Conservation (phyloP, 2,888 invertebrate genomes). For the Ditula angustiorana region DNA sequence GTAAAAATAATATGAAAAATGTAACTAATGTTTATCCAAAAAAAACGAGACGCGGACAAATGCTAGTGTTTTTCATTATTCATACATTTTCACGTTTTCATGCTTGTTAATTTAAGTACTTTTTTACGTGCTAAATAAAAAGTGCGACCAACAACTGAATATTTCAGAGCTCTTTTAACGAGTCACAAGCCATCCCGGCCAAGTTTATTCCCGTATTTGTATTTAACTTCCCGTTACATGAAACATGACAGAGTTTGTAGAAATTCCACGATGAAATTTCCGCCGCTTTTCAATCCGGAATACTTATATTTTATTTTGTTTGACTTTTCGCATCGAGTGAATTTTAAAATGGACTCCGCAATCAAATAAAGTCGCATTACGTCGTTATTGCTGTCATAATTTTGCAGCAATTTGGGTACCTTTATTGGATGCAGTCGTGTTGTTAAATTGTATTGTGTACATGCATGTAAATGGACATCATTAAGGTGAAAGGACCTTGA, state of each 20-base stretch:
- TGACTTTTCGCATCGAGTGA: slow-evolving; percentile 12
- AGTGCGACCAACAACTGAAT: not conserved
- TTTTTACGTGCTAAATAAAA: slow-evolving; percentile 1
- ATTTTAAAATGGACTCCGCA: slow-evolving; percentile 22
- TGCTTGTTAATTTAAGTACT: slow-evolving; percentile 2
- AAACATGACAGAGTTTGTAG: slow-evolving; percentile 18
- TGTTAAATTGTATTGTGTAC: not conserved
- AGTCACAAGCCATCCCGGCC: slow-evolving; percentile 5
- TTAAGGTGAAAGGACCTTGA: not conserved
- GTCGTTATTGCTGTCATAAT: slow-evolving; percentile 8
- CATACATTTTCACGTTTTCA: too few relatives aligned
- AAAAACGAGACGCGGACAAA: too few relatives aligned
- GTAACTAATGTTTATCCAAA: too few relatives aligned
- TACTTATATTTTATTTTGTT: slow-evolving; percentile 25
- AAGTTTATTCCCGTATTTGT: not conserved
- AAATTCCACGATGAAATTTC: slow-evolving; percentile 4
- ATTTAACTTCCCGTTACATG: slow-evolving; percentile 14
- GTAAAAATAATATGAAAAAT: too few relatives aligned
- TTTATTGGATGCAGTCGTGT: not conserved
- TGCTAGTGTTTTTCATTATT: too few relatives aligned
- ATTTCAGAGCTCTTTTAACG: slow-evolving; percentile 4
- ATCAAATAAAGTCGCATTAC: slow-evolving; percentile 6
- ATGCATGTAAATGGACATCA: not conserved
- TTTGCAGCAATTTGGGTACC: not conserved
- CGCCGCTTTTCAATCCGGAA: slow-evolving; percentile 15